Evolutionary conservation across 2,888 invertebrate genomes (phyloP), one percentile per base, ranked within the genome.

Genomic region (Nomada ruficornis): DNA sequence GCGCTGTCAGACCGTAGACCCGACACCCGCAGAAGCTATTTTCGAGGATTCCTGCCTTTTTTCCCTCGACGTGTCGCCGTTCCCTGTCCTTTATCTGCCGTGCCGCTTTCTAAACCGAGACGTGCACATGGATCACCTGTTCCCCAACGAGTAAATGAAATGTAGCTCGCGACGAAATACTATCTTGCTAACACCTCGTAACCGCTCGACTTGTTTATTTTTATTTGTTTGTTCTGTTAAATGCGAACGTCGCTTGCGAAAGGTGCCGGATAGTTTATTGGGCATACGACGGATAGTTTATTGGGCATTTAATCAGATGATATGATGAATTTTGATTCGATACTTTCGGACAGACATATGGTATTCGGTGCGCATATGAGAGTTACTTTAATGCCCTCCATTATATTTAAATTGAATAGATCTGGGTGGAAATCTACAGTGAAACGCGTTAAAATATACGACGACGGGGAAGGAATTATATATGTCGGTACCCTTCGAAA

Each of bases 21-120:
- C 80, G 60, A 74, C 82, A 69, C 73, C 77, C 77, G 72, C 59
- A 68, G 60, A 55, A 10, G 85, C 77, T 85, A 86, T 85, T 86
- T 85, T 81, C 76, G 85, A 83, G 63, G 74, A 52, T 76, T 64
- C 3, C 63, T 42, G 52, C 73, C 64, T 68, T 80, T 80, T 76
- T 85, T 75, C 50, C n/a, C 47, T 18, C 11, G 2, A 59, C 18
- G 4, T 5, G 2, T 23, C 55, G 3, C 57, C 42, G 71, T 44
- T 77, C 67, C 59, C 62, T 54, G 29, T 29, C 47, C 36, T 80
- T 77, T 67, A 62, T 70, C 54, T 0, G 2, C 54, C 54, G 52
- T n/a, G 52, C 18, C 26, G 71, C n/a, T 23, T 69, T 64, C 42
- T 23, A 1, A 69, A 13, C 23, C 13, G 59, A 42, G 50, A 68